Evolutionary conservation across 2,113 vertebrate genomes (phyloP).

Genomic region (Cynopterus brachyotis): DNA sequence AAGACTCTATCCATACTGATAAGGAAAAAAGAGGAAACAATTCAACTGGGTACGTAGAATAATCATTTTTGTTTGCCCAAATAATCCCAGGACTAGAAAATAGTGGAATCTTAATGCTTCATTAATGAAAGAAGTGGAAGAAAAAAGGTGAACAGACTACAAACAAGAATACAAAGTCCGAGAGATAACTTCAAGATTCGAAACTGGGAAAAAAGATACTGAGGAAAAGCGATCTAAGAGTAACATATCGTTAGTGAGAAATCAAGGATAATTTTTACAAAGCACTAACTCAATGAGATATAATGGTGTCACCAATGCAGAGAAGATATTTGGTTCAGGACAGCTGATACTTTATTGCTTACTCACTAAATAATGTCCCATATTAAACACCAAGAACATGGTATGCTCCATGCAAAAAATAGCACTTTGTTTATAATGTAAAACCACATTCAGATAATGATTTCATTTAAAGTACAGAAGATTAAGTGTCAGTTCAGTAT

Average conservation of each 20-base stretch:
- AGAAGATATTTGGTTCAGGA: neutral
- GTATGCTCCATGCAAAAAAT: neutral
- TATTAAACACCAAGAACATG: constrained; percentile 6
- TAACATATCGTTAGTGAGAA: neutral
- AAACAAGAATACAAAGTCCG: neutral
- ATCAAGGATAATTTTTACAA: neutral
- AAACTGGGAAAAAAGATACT: neutral
- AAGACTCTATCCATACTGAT: neutral
- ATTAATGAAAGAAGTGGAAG: neutral
- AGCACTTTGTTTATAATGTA: neutral
- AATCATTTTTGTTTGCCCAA: constrained; percentile 1
- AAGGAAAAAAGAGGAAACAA: neutral
- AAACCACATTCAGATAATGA: constrained; percentile 30
- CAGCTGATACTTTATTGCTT: neutral
- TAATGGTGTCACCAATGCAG: neutral
- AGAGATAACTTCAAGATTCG: neutral
- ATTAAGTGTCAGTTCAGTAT: neutral
- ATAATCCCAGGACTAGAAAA: neutral
- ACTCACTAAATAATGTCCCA: constrained; percentile 27
- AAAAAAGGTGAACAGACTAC: neutral
- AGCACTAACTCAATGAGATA: neutral
- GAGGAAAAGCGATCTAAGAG: neutral
- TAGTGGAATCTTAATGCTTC: neutral
- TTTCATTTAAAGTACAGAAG: neutral
- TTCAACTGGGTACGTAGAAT: neutral